Base-by-base conservation (phyloP, 2,888 invertebrate genomes). In the Stenodera caucasica region DNA sequence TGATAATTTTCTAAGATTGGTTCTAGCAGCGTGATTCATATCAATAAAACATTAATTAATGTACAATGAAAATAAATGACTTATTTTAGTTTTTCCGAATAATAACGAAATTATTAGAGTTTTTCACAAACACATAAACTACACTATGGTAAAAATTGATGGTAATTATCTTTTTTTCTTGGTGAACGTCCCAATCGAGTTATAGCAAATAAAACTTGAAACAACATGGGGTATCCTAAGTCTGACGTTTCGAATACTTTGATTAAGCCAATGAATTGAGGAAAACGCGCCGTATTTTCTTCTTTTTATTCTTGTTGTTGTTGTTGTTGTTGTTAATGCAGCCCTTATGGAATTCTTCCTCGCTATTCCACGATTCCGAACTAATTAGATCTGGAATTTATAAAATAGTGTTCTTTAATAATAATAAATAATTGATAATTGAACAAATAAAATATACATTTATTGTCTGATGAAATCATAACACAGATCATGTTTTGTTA, bases 1-100 rank as follows among this genome's bases (percentile, higher is more conserved):
- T 54, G 89, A 89, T 58, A 90, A 82, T 77, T 90, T 90, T 79
- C 88, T 85, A 75, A 85, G 85, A 75, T 85, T 86, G 71, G 84
- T 84, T 72, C 84, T 83, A 62, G 73, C 72, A 2, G 76, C 76
- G 59, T 66, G 69, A 51, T 71, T 75, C 74, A 74, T 77, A 69
- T 73, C 45, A 45, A 45, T 45, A 45, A 21, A 45, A 21, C 11
- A n/a, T n/a, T n/a, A n/a, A n/a, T n/a, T n/a, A n/a, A n/a, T n/a
- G n/a, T n/a, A n/a, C n/a, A n/a, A n/a, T n/a, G n/a, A n/a, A n/a
- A n/a, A n/a, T n/a, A n/a, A n/a, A n/a, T n/a, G n/a, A n/a, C n/a
- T n/a, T n/a, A n/a, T n/a, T n/a, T n/a, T n/a, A n/a, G n/a, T n/a
- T n/a, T n/a, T n/a, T n/a, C n/a, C n/a, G n/a, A n/a, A n/a, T n/a